Base-by-base conservation (phyloP, 1,140 invertebrate genomes). In the Psilanteris sp. region DNA sequence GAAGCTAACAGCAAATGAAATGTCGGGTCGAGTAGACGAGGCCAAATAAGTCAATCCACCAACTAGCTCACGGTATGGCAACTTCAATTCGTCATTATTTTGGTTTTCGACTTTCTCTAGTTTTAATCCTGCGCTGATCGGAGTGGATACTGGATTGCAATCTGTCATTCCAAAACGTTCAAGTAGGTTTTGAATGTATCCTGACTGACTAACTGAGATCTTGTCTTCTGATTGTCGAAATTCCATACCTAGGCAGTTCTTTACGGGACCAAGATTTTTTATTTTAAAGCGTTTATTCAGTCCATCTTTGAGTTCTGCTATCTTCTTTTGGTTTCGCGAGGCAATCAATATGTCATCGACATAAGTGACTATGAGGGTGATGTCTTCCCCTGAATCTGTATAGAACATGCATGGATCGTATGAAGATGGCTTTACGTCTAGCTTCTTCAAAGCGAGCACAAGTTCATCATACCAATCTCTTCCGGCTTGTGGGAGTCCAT, bases 321-420 rank as follows among this genome's bases (percentile, higher is more conserved):
- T 10, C 2, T 0, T 1, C 6, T 14, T 5, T 18, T 16, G 5
- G 16, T 36, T n/a, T n/a, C 16, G 16, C 1, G 15, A 16, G 0
- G 14, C 32, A n/a, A 36, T 6, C 3, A n/a, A n/a, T n/a, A n/a
- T n/a, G n/a, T n/a, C n/a, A n/a, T n/a, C n/a, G n/a, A 36, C 32
- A 15, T 36, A 26, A 3, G 24, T 26, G 7, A 78, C 11, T 7
- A 75, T 9, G n/a, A n/a, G n/a, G n/a, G n/a, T 44, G 6, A 52
- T 68, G 14, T 20, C 79, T 70, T 61, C 79, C 70, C 50, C 79
- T 78, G 7, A 81, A 67, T 27, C 14, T 32, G 72, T 68, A 9
- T 74, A 27, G 7, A 48, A 61, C 10, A 68, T 31, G 16, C 57
- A 79, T 0, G 50, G 68, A 37, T 75, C 71, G 5, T n/a, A n/a